Conservation (phyloP, 1,140 invertebrate genomes). For the Drosophila azteca region DNA sequence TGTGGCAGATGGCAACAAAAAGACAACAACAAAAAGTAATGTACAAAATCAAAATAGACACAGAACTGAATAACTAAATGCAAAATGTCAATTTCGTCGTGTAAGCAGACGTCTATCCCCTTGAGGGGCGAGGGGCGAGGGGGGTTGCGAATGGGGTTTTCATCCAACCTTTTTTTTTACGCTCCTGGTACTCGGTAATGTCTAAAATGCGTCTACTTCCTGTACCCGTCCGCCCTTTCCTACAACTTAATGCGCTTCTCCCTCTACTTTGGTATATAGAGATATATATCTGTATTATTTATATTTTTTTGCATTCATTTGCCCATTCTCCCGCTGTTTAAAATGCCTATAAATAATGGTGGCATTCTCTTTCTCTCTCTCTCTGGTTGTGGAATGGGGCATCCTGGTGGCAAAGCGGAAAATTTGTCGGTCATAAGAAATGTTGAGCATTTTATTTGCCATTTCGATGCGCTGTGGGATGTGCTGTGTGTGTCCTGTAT, state of each 20-base stretch:
- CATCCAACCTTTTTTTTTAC: conserved; percentile 63
- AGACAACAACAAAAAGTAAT: conserved; percentile 24
- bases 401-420: conserved; percentile 7
- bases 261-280: background rate
- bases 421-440: conserved; percentile 60
- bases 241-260: conserved; percentile 60
- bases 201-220: conserved; percentile 65
- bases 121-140: conserved; percentile 22
- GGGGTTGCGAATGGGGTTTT: background rate
- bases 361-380: background rate
- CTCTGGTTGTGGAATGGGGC: conserved; percentile 4
- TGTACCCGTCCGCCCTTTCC: conserved; percentile 56
- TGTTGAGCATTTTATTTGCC: conserved; percentile 61
- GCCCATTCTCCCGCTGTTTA: conserved; percentile 69
- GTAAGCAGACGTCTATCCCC: conserved; percentile 58
- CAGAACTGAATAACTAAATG: conserved; percentile 73
- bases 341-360: conserved; percentile 75
- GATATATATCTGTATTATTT: conserved; percentile 42
- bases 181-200: conserved; percentile 47
- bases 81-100: conserved; percentile 79
- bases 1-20: conserved; percentile 41
- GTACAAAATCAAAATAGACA: conserved; percentile 53
- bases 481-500: conserved; percentile 9
- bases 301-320: conserved; percentile 62
- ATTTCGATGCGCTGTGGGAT: conserved; percentile 40